Evolutionary conservation across 2,113 vertebrate species (phyloP).

Genomic region (Ciconia boyciana): DNA sequence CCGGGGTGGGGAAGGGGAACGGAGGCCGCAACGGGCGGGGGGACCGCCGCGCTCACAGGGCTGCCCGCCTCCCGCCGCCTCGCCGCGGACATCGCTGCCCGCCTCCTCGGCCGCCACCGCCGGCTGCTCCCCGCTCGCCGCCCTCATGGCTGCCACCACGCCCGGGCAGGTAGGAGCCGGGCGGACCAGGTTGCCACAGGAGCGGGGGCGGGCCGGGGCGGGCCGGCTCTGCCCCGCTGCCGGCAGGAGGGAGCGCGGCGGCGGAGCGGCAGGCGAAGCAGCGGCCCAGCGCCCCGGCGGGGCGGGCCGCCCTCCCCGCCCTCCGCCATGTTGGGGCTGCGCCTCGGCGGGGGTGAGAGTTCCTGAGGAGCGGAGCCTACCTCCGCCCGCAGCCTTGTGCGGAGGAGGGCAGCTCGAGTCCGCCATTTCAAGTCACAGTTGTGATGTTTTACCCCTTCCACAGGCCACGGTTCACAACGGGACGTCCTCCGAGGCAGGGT

Average conservation of each 20-base stretch:
- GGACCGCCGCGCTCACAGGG: background rate
- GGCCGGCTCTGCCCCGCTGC: no score
- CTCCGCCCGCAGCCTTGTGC: no score
- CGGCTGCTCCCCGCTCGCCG: background rate
- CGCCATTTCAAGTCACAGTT: fast-evolving
- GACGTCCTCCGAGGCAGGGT: fast-evolving
- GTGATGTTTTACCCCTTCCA: background rate
- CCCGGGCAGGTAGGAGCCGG: background rate
- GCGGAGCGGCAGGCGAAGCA: background rate
- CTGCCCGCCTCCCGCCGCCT: background rate
- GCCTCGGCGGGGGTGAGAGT: no score
- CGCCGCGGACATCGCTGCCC: background rate
- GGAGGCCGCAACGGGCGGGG: no score
- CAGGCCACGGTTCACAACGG: background rate
- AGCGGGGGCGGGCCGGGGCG: background rate
- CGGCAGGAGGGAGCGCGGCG: no score
- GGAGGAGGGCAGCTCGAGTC: fast-evolving
- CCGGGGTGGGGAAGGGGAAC: background rate
- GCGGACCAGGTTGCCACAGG: background rate
- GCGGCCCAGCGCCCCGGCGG: no score
- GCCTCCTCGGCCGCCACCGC: background rate
- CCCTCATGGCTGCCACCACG: background rate
- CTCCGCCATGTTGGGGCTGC: background rate
- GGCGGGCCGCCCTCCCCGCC: background rate
- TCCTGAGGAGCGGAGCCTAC: fast-evolving